A percentile compares a stretch with the other conserved stretches of the same genome.
Conservation (phyloP, 1,140 invertebrate genomes). For the Chrysopa pallens region DNA sequence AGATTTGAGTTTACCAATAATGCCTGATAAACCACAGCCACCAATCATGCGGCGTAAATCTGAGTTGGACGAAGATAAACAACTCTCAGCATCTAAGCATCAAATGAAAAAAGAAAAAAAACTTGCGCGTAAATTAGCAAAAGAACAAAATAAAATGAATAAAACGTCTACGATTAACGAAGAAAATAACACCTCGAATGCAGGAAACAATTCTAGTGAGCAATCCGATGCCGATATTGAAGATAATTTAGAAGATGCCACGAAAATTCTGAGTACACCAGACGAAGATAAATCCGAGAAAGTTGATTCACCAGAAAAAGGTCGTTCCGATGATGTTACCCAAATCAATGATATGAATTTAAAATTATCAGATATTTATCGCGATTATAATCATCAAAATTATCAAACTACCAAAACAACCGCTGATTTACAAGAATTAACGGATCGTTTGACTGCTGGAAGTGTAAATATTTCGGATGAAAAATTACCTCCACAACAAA, state of each 20-base stretch:
- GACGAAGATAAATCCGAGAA: slow-evolving; percentile 23
- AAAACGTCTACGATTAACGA: slow-evolving; percentile 1
- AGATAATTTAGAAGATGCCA: slow-evolving; percentile 49
- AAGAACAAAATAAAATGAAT: slow-evolving; percentile 10
- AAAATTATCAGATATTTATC: too few relatives aligned
- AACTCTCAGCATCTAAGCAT: slow-evolving; percentile 34
- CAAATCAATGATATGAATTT: too few relatives aligned
- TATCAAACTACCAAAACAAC: too few relatives aligned
- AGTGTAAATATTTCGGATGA: too few relatives aligned
- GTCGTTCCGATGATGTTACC: too few relatives aligned
- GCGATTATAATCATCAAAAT: too few relatives aligned
- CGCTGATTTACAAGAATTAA: too few relatives aligned
- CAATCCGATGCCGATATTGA: slow-evolving; percentile 62
- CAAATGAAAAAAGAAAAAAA: slow-evolving; percentile 49
- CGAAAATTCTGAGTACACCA: slow-evolving; percentile 14
- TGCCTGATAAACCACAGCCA: slow-evolving; percentile 47
- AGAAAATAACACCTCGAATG: slow-evolving; percentile 8
- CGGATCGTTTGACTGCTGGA: too few relatives aligned
- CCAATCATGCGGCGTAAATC: slow-evolving; percentile 22
- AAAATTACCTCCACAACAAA: too few relatives aligned
- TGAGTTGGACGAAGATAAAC: slow-evolving; percentile 29
- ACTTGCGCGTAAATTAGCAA: slow-evolving; percentile 30
- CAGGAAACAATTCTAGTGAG: slow-evolving; percentile 34
- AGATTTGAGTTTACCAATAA: slow-evolving; percentile 73
- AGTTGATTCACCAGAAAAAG: slow-evolving; percentile 15